These are phyloP conservation scores for Tenthredo distinguenda DNA, from an alignment of 2,888 invertebrate genomes.

Conservation along the genomic window DNA sequence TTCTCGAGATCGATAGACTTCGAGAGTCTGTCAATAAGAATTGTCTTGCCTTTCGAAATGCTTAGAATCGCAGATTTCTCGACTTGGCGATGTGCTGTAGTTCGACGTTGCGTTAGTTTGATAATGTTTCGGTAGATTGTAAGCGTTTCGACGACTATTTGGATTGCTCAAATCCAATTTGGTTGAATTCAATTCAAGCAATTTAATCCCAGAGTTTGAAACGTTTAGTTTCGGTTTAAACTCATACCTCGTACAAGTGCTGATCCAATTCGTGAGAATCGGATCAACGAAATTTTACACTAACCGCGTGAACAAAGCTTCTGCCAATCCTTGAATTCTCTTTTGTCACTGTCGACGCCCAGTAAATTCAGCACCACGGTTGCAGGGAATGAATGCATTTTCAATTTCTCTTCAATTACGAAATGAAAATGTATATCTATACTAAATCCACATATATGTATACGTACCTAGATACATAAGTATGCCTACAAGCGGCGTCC, in stretches of 20 bases:
- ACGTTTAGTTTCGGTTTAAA: slow-evolving; percentile 36
- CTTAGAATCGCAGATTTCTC: background rate
- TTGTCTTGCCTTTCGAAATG: background rate
- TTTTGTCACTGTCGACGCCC: slow-evolving; percentile 2
- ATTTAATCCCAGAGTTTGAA: slow-evolving; percentile 33
- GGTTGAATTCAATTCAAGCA: slow-evolving; percentile 29
- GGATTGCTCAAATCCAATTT: slow-evolving; percentile 30
- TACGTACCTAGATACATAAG: no score
- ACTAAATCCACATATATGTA: background rate
- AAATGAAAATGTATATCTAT: background rate
- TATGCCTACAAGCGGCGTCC: background rate
- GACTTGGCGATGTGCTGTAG: background rate
- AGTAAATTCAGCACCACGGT: background rate
- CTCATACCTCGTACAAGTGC: slow-evolving; percentile 32
- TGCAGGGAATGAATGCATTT: background rate
- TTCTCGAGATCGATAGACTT: background rate
- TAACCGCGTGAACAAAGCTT: slow-evolving; percentile 26
- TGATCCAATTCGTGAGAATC: slow-evolving; percentile 26
- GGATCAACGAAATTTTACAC: slow-evolving; percentile 20
- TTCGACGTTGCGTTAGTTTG: slow-evolving; percentile 20
- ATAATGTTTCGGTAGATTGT: slow-evolving; percentile 4
- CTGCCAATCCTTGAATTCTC: background rate
- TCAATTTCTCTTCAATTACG: background rate
- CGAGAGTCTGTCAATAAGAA: background rate
- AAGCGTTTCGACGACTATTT: slow-evolving; percentile 33